Conservation (phyloP, 1,140 invertebrate genomes). For the Hestina assimilis region DNA sequence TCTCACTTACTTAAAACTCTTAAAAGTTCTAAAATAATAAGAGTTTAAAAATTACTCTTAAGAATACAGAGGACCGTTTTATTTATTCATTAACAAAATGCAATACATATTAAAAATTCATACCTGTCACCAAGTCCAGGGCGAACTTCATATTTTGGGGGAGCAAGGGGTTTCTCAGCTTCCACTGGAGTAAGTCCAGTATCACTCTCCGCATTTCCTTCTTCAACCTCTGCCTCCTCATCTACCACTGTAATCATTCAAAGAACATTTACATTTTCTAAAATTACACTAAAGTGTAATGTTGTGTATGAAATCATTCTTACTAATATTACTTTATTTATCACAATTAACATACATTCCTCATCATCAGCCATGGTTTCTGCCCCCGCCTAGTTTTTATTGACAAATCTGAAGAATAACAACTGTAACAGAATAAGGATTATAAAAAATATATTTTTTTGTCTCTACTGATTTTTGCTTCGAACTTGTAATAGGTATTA, state of each 20-base stretch:
- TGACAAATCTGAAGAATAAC: slow-evolving; percentile 3
- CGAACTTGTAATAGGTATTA: too few relatives aligned
- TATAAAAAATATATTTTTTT: too few relatives aligned
- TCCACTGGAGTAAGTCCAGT: slow-evolving; percentile 39
- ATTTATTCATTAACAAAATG: background rate
- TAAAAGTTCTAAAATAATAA: too few relatives aligned
- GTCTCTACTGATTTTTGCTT: too few relatives aligned
- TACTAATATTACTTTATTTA: background rate
- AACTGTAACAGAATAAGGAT: background rate
- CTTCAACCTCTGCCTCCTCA: slow-evolving; percentile 38
- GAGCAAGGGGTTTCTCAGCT: slow-evolving; percentile 49
- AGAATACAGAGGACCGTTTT: too few relatives aligned
- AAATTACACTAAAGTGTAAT: background rate
- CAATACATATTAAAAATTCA: slow-evolving; percentile 8
- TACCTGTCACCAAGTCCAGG: slow-evolving; percentile 69
- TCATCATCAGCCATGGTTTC: slow-evolving; percentile 62
- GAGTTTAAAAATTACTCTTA: too few relatives aligned
- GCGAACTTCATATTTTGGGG: slow-evolving; percentile 73
- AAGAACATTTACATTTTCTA: background rate
- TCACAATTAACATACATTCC: slow-evolving; percentile 38
- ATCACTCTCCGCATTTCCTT: slow-evolving; percentile 36
- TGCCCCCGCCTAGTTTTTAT: background rate
- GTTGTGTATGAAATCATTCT: background rate
- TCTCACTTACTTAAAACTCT: too few relatives aligned
- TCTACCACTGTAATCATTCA: slow-evolving; percentile 41